A percentile compares a stretch with the other conserved stretches of the same genome.
phyloP scores from a whole-genome alignment of 2,113 vertebrate genomes.

The Cebidichthys violaceus region DNA sequence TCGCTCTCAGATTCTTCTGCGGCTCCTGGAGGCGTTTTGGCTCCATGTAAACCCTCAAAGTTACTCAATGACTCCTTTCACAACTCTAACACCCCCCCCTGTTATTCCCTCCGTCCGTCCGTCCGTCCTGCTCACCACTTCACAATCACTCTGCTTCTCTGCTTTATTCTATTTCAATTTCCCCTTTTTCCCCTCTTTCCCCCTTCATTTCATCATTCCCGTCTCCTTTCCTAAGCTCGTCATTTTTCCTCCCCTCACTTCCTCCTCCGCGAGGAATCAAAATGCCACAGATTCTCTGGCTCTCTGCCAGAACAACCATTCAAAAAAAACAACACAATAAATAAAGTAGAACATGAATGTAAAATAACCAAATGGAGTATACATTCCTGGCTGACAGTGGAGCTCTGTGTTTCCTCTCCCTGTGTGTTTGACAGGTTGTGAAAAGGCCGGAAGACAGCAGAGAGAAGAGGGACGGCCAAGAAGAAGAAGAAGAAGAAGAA shows the following conservation, averaged over 20 bases:
- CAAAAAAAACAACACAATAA: background rate
- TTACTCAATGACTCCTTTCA: constrained; percentile 67
- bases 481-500: background rate
- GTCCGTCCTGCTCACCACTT: constrained; percentile 16
- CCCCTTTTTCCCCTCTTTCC: background rate
- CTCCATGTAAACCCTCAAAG: constrained; percentile 34
- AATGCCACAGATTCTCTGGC: background rate
- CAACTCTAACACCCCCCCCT: background rate
- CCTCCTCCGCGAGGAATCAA: background rate
- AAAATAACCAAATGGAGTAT: background rate
- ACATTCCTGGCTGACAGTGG: background rate
- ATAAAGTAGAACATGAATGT: background rate
- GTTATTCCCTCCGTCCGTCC: constrained; percentile 1
- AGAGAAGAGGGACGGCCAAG: background rate
- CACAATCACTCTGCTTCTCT: background rate
- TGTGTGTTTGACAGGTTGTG: constrained; percentile 46
- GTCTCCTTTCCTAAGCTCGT: background rate
- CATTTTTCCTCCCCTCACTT: background rate
- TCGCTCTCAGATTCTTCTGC: constrained; percentile 48
- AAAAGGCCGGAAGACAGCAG: constrained; percentile 45
- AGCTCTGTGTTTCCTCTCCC: constrained; percentile 23
- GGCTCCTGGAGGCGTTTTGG: constrained; percentile 53
- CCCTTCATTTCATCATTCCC: background rate
- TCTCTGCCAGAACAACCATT: background rate
- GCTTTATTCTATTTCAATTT: background rate